Evolutionary conservation across 2,113 vertebrate species (phyloP), one percentile per base, ranked within the genome.

Genomic region (Marcusenius ussheri): DNA sequence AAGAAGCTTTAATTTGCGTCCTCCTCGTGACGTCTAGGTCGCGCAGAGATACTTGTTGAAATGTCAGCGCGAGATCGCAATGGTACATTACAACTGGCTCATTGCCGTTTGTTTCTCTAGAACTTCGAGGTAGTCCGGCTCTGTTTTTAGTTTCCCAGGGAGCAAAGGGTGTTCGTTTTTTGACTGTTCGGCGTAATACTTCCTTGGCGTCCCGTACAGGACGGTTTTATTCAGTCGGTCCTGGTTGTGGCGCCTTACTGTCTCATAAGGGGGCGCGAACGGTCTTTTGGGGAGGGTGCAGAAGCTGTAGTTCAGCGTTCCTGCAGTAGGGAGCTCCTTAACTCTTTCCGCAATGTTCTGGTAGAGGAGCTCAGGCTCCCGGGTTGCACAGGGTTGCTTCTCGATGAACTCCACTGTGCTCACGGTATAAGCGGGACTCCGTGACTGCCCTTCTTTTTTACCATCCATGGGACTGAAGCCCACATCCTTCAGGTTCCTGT

Each of bases 41-140:
- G 94, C 91, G 93, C 93, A 93, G 85, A 93, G 91, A 94, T 94
- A 95, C 92, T 93, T 94, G 93, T 90, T 91, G 83, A 90, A 77
- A 47, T 93, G 89, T 93, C 83, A 88, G 27, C 51, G 74, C 47
- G 66, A 17, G 42, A 70, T 31, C 17, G 74, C 27, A 46, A 45
- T 45, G 13, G 53, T 88, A 89, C 94, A 94, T 96, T 96, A 98
- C 96, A 98, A 96, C 94, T 98, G 97, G 96, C 98, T 99, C 96
- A 99, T 98, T 49, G 98, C 97, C 96, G 98, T 99, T 96, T 98
- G 98, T 97, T 98, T 99, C 94, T 99, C 98, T 96, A 99, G 97
- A 97, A 99, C 97, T 96, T 99, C 98, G 96, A 99, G 97, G 96
- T 99, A 99, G 97, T 99, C 98, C 90, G 98, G 98, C 95, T 99